Conservation (phyloP, 1,140 invertebrate species). For the Aporrectodea caliginosa region DNA sequence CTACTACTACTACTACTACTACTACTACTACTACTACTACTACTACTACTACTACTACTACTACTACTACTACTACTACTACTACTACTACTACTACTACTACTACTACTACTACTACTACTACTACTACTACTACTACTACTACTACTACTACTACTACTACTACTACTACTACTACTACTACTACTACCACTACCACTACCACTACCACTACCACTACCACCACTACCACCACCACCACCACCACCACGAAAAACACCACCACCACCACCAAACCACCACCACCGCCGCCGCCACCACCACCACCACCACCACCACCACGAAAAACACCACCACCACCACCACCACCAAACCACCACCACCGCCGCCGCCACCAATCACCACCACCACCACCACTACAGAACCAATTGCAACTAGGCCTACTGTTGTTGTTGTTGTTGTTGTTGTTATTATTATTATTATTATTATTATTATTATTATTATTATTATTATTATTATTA, state of each 20-base stretch:
- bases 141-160: constrained; percentile 22
- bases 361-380: no score
- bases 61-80: constrained; percentile 23
- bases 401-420: no score
- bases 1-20: constrained; percentile 23
- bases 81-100: constrained; percentile 22
- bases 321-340: no score
- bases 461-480: no score
- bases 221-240: not conserved
- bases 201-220: constrained; percentile 1
- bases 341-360: no score
- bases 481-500: no score
- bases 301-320: not conserved
- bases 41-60: constrained; percentile 22
- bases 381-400: no score
- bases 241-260: no score
- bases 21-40: constrained; percentile 22
- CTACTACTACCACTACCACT: constrained; percentile 21
- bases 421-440: no score
- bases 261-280: no score
- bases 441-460: no score
- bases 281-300: not conserved
- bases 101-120: constrained; percentile 22
- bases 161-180: constrained; percentile 22
- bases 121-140: constrained; percentile 23